A percentile compares a stretch with the other conserved stretches of the same genome.
phyloP scores from a whole-genome alignment of 1,140 invertebrate genomes.

The Ceratosolen fusciceps region DNA sequence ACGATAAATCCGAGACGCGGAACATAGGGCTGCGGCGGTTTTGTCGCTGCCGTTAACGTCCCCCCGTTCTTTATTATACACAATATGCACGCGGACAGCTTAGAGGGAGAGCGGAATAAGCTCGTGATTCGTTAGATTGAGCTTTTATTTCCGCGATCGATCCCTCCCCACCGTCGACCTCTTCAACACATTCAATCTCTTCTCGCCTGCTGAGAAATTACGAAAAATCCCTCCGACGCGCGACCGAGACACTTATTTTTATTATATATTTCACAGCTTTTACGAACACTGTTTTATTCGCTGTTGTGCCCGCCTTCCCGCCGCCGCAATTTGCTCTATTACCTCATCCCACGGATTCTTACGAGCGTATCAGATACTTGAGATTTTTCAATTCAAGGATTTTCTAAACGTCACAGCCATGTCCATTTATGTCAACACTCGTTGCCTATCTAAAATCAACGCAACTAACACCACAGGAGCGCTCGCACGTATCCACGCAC shows the following conservation, averaged over 20 bases:
- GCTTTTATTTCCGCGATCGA: background rate
- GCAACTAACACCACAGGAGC: no score
- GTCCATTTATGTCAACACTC: no score
- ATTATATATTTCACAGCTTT: no score
- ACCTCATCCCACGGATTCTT: no score
- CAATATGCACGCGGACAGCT: slow-evolving; percentile 25
- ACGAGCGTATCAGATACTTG: no score
- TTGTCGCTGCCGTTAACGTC: slow-evolving; percentile 36
- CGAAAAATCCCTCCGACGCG: background rate
- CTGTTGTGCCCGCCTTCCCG: no score
- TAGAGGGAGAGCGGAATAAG: background rate
- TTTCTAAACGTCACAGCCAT: no score
- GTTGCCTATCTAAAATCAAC: no score
- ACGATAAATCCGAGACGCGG: slow-evolving; percentile 42
- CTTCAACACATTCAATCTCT: background rate
- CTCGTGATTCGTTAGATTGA: background rate
- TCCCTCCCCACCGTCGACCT: background rate
- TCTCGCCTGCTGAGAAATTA: background rate
- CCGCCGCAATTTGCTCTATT: no score
- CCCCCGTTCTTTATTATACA: slow-evolving; percentile 15
- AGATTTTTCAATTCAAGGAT: no score
- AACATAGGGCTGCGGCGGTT: slow-evolving; percentile 9
- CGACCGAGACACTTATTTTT: background rate
- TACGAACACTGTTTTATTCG: no score
- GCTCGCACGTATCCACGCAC: no score